Percentiles rank a stretch among this genome's conserved stretches.
These are phyloP conservation scores for Chaitophorus viminalis DNA, from an alignment of 2,888 invertebrate genomes.

Conservation along the genomic window DNA sequence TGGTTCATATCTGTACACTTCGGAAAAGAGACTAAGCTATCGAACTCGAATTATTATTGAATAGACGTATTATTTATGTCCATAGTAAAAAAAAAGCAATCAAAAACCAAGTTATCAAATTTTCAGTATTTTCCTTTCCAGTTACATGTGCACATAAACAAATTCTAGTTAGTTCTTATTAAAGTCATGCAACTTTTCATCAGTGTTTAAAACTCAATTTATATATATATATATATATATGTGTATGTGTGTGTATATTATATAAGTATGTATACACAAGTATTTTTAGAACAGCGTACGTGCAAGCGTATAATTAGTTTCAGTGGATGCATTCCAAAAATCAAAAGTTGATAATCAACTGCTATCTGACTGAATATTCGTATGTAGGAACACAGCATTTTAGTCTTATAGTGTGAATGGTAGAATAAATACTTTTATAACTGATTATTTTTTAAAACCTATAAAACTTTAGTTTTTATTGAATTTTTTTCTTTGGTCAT, in stretches of 20 bases:
- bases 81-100: not conserved
- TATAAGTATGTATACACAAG: slow-evolving; percentile 17
- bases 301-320: slow-evolving; percentile 49
- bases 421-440: not conserved
- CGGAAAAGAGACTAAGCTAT: too few species aligned
- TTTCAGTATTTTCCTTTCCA: not conserved
- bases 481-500: not conserved
- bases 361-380: slow-evolving; percentile 8
- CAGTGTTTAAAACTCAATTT: slow-evolving; percentile 38
- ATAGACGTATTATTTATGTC: not conserved
- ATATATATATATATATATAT: not conserved
- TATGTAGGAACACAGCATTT: not conserved
- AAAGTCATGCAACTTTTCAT: slow-evolving; percentile 49
- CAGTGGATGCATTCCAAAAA: slow-evolving; percentile 55
- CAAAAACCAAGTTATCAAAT: not conserved
- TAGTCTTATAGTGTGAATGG: not conserved
- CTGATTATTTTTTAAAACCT: not conserved
- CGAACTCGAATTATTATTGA: not conserved
- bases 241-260: not conserved
- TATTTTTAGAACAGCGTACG: slow-evolving; percentile 53
- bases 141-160: slow-evolving; percentile 19
- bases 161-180: slow-evolving; percentile 46
- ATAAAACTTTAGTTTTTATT: not conserved
- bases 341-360: slow-evolving; percentile 53
- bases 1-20: not conserved